A percentile compares a stretch with the other conserved stretches of the same genome.
phyloP scores from a whole-genome alignment of 30 jellyfish, hydroid and myxozoan species.

The Aurelia sp. region DNA sequence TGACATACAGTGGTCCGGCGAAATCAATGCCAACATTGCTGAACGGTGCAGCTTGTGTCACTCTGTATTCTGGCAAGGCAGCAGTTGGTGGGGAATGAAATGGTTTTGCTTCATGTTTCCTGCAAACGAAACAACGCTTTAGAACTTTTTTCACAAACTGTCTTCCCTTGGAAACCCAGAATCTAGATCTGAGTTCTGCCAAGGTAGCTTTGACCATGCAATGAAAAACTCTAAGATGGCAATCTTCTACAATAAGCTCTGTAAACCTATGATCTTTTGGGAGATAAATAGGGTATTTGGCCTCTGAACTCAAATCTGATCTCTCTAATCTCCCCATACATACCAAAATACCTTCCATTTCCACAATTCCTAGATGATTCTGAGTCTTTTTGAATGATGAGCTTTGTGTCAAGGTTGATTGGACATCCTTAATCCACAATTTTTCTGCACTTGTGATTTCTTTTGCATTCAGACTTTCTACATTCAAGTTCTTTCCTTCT shows the following conservation, averaged over 20 bases:
- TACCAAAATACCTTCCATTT: conserved; percentile 32
- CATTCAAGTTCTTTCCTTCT: conserved; percentile 9
- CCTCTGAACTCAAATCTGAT: conserved; percentile 42
- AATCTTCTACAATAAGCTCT: conserved; percentile 17
- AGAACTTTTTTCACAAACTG: conserved; percentile 56
- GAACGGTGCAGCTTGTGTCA: conserved; percentile 51
- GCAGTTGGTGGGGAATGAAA: conserved; percentile 38
- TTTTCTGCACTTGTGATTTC: conserved; percentile 48
- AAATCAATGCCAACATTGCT: conserved; percentile 32
- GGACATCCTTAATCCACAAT: conserved; percentile 45
- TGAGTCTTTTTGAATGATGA: conserved; percentile 15
- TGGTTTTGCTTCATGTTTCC: conserved; percentile 10
- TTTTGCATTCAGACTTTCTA: conserved; percentile 11
- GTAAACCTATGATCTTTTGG: conserved; percentile 53
- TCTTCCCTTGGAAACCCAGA: conserved; percentile 64
- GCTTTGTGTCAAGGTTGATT: not conserved
- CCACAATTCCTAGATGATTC: conserved; percentile 17
- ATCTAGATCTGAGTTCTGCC: conserved; percentile 64
- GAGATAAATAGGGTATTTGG: conserved; percentile 43
- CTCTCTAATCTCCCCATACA: conserved; percentile 49
- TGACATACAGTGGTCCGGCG: conserved; percentile 62
- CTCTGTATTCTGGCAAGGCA: conserved; percentile 67
- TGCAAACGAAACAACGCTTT: conserved; percentile 18
- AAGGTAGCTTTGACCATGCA: conserved; percentile 42
- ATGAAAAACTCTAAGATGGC: conserved; percentile 51